Evolutionary conservation across 2,797 vertebrate genomes (phyloP).

Genomic region (Pelobates cultripes): DNA sequence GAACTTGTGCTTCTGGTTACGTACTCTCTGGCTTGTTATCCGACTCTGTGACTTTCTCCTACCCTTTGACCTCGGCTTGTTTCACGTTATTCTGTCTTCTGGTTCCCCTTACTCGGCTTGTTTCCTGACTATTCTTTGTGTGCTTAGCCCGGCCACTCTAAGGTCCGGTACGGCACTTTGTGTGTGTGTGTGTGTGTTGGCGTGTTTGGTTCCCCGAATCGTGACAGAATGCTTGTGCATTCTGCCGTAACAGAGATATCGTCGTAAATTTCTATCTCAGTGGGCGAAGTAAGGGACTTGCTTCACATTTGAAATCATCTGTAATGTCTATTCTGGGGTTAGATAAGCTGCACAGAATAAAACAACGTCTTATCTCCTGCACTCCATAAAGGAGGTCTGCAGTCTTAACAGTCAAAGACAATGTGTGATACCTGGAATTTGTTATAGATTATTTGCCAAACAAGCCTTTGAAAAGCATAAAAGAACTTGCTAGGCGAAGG

Average conservation of each 20-base stretch:
- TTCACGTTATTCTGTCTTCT: too few relatives aligned
- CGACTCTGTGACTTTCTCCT: too few relatives aligned
- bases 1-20: too few relatives aligned
- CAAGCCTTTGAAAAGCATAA: neutral
- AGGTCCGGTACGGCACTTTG: too few relatives aligned
- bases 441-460: conserved; percentile 9
- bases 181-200: too few relatives aligned
- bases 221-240: conserved; percentile 44
- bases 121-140: too few relatives aligned
- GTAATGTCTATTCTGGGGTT: conserved; percentile 37
- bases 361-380: conserved; percentile 35
- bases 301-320: conserved; percentile 46
- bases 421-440: conserved; percentile 13
- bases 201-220: too few relatives aligned
- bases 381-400: conserved; percentile 27
- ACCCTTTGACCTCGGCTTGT: too few relatives aligned
- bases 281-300: conserved; percentile 31
- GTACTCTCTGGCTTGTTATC: too few relatives aligned
- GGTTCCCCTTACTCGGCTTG: too few relatives aligned
- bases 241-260: conserved; percentile 52
- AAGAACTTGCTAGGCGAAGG: neutral
- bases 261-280: conserved; percentile 53
- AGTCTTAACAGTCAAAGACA: conserved; percentile 26
- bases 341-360: conserved; percentile 34
- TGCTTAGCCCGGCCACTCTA: too few relatives aligned